Percentiles rank a stretch among this genome's conserved stretches.
These are phyloP conservation scores for Chaetodon trifascialis DNA, from an alignment of 2,113 vertebrate species.

Conservation along the genomic window DNA sequence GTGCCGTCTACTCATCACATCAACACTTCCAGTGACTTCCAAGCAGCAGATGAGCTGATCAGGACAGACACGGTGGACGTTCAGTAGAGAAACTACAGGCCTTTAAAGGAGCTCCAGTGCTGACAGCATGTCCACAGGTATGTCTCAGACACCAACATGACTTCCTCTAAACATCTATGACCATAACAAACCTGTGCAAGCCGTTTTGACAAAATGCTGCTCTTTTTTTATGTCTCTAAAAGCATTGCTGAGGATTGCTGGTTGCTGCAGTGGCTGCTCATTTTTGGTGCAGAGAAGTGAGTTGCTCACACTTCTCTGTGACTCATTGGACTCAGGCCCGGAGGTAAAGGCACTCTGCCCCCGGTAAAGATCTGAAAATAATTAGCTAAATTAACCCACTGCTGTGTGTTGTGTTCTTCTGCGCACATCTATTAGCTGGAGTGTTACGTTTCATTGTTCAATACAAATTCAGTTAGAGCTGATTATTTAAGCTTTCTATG, in stretches of 20 bases:
- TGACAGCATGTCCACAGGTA: background rate
- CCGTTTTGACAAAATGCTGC: background rate
- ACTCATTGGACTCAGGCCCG: slow-evolving; percentile 32
- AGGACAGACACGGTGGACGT: background rate
- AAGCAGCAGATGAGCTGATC: background rate
- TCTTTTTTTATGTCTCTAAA: background rate
- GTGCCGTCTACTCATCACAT: background rate
- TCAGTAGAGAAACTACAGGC: background rate
- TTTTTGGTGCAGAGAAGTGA: background rate
- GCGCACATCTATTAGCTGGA: background rate
- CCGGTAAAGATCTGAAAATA: slow-evolving; percentile 50
- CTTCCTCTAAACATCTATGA: background rate
- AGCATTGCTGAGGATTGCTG: background rate
- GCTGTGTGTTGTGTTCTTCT: background rate
- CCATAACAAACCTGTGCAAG: too few species aligned
- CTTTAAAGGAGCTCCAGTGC: background rate
- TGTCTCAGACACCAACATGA: background rate
- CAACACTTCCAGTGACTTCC: background rate
- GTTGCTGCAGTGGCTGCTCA: background rate
- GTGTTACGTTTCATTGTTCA: background rate
- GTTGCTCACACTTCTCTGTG: slow-evolving; percentile 18
- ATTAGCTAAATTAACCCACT: slow-evolving; percentile 38
- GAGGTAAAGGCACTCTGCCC: slow-evolving; percentile 31
- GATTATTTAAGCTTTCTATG: background rate
- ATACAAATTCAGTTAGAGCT: background rate